Conservation (phyloP, 2,113 vertebrate species). For the Dicrurus megarhynchus region DNA sequence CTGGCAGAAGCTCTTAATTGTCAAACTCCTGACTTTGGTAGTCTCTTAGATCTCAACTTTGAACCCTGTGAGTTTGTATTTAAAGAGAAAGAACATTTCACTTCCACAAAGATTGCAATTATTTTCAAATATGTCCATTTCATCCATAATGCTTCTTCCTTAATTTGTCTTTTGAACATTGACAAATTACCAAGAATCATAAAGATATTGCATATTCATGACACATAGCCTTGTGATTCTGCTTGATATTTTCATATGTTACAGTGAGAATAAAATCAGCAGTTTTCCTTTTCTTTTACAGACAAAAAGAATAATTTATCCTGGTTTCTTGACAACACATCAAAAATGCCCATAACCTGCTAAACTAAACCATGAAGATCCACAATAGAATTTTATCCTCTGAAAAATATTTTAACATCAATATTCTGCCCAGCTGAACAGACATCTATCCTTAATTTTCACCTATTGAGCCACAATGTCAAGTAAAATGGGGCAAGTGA, state of each 20-base stretch:
- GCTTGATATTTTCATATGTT: neutral
- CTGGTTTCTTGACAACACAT: neutral
- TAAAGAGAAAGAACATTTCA: neutral
- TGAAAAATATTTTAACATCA: constrained; percentile 33
- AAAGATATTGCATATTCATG: neutral
- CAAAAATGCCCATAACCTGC: neutral
- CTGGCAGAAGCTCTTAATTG: neutral
- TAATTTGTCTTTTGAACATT: neutral
- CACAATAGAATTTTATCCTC: constrained; percentile 13
- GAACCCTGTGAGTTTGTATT: neutral
- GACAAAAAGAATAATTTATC: neutral
- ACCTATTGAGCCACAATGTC: neutral
- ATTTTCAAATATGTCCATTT: neutral
- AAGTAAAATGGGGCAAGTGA: neutral
- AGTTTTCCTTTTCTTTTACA: neutral
- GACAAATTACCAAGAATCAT: neutral
- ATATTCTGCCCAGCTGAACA: constrained; percentile 4
- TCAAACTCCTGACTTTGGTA: neutral
- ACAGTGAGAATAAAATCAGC: neutral
- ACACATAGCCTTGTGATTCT: neutral
- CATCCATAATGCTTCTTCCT: neutral
- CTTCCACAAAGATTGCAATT: neutral
- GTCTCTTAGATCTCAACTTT: neutral
- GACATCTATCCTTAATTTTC: neutral
- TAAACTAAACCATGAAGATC: constrained; percentile 39